Conservation (phyloP, 2,797 vertebrate species). For the Squalus acanthias region DNA sequence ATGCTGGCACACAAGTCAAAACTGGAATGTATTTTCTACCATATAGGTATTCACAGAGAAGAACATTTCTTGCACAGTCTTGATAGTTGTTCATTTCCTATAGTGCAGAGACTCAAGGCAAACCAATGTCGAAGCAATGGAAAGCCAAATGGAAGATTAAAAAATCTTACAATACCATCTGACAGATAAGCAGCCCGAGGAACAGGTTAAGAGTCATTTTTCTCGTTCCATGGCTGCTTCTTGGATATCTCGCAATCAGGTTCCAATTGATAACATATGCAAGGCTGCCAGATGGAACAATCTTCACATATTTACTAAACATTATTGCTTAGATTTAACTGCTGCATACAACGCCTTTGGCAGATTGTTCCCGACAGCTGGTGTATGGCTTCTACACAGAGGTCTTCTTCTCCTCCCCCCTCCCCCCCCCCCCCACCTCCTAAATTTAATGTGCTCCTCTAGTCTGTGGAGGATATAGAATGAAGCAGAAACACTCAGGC, state of each 20-base stretch:
- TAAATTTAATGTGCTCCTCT: too few relatives aligned
- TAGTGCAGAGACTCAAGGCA: not conserved
- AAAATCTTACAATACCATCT: not conserved
- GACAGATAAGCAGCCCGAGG: not conserved
- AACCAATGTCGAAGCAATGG: not conserved
- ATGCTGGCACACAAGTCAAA: not conserved
- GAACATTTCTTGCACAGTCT: not conserved
- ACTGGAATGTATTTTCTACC: not conserved
- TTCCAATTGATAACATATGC: conserved; percentile 4
- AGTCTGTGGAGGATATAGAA: not conserved
- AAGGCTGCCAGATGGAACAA: too few relatives aligned
- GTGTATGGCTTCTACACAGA: not conserved
- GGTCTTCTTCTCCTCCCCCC: not conserved
- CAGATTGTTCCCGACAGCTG: not conserved
- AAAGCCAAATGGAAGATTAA: not conserved
- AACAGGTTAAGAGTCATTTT: not conserved
- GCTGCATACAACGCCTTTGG: not conserved
- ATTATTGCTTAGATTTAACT: not conserved
- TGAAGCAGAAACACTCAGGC: not conserved
- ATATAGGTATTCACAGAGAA: not conserved
- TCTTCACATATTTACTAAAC: conserved; percentile 21
- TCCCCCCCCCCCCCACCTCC: too few relatives aligned
- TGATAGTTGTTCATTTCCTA: not conserved
- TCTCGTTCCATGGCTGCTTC: not conserved
- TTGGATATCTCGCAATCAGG: not conserved